Evolutionary conservation across 2,113 vertebrate genomes (phyloP), one percentile per base, ranked within the genome.

Genomic region (Nothocercus nigrocapillus): DNA sequence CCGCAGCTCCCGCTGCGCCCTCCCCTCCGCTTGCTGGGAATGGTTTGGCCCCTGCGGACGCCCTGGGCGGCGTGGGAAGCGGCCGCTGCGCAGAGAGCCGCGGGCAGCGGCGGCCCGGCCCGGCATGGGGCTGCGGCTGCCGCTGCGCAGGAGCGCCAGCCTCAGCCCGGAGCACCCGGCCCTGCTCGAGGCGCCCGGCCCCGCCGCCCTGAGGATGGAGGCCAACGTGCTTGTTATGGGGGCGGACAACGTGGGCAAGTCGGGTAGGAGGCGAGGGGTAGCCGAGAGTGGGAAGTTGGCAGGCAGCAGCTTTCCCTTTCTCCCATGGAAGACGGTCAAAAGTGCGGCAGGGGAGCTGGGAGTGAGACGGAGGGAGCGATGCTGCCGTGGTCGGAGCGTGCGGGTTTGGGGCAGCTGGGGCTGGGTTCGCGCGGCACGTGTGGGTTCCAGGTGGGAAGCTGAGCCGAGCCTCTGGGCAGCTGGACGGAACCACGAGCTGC

Each of bases 241-340:
- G 34, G 98, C 98, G 1, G 98, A 98, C 30, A 97, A 94, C 1
- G 98, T 99, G 20, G 98, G 98, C 13, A 99, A 99, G 95, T 98
- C 98, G 85, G 98, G 98, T 98, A 91, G 91, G 94, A 51, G 17
- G 30, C 0, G 10, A 5, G 34, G 0, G 9, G 2, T 36, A 61
- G 2, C 44, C 25, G 53, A 36, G 42, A 72, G 19, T 45, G 8
- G 20, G 18, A 44, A 15, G 1, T 9, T 80, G 40, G 17, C 42
- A 1, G 59, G 40, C 36, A 36, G 28, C 18, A 42, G 58, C 7
- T 22, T 54, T 24, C 6, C 2, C 0, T 28, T 38, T 25, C 27
- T 70, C 8, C 5, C 3, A 15, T 1, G 9, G 15, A 13, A 72
- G 53, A 32, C 32, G n/a, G 5, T 72, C 77, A 4, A 44, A 54